Percentiles rank a stretch among this genome's conserved stretches.
These are phyloP conservation scores for Cacatua alba DNA, from an alignment of 2,113 vertebrate genomes.

Conservation along the genomic window DNA sequence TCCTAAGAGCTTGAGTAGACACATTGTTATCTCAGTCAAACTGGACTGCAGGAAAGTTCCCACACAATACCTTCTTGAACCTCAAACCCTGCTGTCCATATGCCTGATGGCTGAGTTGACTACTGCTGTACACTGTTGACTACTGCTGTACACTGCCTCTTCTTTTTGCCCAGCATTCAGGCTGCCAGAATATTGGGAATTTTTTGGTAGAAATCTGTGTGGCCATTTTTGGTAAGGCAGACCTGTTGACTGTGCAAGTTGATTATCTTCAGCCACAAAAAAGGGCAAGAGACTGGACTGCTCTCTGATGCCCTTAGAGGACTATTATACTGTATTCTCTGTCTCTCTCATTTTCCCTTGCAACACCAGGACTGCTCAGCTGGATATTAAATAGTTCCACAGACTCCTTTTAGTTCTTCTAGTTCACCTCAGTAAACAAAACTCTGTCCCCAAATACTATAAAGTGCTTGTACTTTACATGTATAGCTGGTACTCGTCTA, in stretches of 20 bases:
- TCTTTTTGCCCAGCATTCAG: background rate
- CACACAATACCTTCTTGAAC: background rate
- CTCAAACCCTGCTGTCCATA: background rate
- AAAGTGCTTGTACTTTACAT: background rate
- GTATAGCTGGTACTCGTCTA: background rate
- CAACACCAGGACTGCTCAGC: background rate
- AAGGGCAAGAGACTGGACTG: background rate
- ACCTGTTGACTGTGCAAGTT: background rate
- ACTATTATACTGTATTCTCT: background rate
- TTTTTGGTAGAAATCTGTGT: background rate
- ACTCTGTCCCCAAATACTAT: background rate
- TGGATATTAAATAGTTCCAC: background rate
- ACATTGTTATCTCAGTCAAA: background rate
- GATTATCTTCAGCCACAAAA: background rate
- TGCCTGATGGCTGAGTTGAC: background rate
- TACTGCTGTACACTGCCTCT: background rate
- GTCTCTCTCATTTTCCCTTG: accelerated
- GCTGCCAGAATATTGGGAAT: accelerated
- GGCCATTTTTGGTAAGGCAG: background rate
- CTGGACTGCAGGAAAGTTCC: background rate
- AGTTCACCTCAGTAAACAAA: background rate
- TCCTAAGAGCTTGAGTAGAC: background rate
- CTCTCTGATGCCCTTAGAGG: background rate
- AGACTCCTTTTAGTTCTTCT: background rate
- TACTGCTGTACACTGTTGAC: background rate